Evolutionary conservation across 2,113 vertebrate species (phyloP).

Genomic region (Dryoscopus gambensis): DNA sequence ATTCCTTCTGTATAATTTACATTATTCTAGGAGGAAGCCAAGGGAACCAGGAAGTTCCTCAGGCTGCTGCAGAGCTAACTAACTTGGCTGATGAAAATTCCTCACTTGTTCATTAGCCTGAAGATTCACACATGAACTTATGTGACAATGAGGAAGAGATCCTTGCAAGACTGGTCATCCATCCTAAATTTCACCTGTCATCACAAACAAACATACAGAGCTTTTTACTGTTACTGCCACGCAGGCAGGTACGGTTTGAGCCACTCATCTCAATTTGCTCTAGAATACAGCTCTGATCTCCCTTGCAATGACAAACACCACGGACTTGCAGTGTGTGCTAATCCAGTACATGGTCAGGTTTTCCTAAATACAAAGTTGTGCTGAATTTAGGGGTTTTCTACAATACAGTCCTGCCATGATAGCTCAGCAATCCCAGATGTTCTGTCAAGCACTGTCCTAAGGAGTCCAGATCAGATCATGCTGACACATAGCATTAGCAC

Average conservation of each 20-base stretch:
- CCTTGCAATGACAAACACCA: neutral
- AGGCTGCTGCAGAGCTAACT: neutral
- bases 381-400: neutral
- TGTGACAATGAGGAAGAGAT: neutral
- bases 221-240: neutral
- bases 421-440: neutral
- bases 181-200: neutral
- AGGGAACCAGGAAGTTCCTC: neutral
- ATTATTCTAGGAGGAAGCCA: neutral
- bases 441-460: neutral
- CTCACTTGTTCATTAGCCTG: neutral
- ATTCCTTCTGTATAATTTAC: neutral
- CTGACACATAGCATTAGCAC: neutral
- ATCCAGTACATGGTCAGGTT: rapidly evolving
- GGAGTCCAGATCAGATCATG: neutral
- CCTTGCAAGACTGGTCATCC: neutral
- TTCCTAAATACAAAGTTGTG: neutral
- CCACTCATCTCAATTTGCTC: neutral
- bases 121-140: neutral
- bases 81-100: neutral
- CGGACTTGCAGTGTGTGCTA: rapidly evolving
- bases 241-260: neutral
- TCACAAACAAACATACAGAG: neutral
- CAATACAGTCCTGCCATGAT: neutral
- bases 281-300: neutral